Conservation (phyloP, 2,797 vertebrate species). For the Pipistrellus pygmaeus region DNA sequence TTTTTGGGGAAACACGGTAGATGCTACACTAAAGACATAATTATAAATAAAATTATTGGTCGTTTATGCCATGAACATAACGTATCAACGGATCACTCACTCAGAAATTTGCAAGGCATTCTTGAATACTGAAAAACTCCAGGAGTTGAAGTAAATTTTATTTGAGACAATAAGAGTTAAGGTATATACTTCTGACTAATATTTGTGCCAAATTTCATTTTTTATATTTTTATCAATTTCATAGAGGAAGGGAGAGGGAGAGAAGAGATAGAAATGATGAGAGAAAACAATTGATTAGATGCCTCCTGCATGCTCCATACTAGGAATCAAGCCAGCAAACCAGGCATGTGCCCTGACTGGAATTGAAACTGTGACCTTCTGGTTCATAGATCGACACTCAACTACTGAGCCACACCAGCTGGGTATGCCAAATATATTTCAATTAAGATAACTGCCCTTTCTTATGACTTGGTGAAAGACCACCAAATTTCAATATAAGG, state of each 20-base stretch:
- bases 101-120: conserved; percentile 34
- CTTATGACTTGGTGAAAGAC: background rate
- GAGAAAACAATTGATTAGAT: too few relatives aligned
- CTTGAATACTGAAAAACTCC: background rate
- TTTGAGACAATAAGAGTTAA: background rate
- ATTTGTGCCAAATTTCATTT: background rate
- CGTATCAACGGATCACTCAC: conserved; percentile 9
- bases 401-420: too few relatives aligned
- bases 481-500: background rate
- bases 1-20: too few relatives aligned
- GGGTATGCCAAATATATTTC: background rate
- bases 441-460: background rate
- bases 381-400: too few relatives aligned
- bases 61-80: conserved; percentile 11
- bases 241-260: too few relatives aligned
- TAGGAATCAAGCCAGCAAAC: too few relatives aligned
- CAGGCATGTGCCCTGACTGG: too few relatives aligned
- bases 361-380: too few relatives aligned
- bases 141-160: conserved; percentile 26
- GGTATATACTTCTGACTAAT: background rate
- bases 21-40: conserved; percentile 42
- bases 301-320: too few relatives aligned
- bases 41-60: conserved; percentile 57
- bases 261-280: too few relatives aligned
- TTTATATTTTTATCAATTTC: too few relatives aligned